Evolutionary conservation across 2,797 vertebrate genomes (phyloP).

Genomic region (Leptodactylus fallax): DNA sequence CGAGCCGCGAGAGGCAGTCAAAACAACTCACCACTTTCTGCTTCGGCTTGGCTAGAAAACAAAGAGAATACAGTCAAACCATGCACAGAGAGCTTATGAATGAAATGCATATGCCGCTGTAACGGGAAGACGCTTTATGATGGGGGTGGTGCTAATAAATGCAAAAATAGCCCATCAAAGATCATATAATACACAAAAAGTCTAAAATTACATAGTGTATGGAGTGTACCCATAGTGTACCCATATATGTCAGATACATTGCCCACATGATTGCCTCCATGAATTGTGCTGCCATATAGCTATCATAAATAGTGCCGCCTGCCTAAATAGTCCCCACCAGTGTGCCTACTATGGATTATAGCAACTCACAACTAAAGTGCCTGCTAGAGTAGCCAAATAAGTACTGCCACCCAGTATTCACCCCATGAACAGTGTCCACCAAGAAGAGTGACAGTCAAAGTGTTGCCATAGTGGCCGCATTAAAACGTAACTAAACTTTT

Average conservation of each 20-base stretch:
- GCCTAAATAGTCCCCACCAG: not conserved
- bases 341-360: not conserved
- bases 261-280: no score
- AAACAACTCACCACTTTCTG: conserved; percentile 95
- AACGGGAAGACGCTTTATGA: not conserved
- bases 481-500: not conserved
- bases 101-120: not conserved
- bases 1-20: not conserved
- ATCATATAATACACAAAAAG: not conserved
- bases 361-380: no score
- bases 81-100: conserved; percentile 16
- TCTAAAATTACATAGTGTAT: no score
- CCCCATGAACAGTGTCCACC: no score
- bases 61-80: conserved; percentile 75
- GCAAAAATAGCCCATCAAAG: not conserved
- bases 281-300: not conserved
- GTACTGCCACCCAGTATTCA: not conserved
- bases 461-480: not conserved
- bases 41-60: conserved; percentile 94
- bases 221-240: not conserved
- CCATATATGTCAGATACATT: not conserved
- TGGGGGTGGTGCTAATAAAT: not conserved
- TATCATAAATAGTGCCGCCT: not conserved
- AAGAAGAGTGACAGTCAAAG: not conserved
- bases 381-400: not conserved